Conservation (phyloP, 2,888 invertebrate genomes). For the Drosophila mimetica region DNA sequence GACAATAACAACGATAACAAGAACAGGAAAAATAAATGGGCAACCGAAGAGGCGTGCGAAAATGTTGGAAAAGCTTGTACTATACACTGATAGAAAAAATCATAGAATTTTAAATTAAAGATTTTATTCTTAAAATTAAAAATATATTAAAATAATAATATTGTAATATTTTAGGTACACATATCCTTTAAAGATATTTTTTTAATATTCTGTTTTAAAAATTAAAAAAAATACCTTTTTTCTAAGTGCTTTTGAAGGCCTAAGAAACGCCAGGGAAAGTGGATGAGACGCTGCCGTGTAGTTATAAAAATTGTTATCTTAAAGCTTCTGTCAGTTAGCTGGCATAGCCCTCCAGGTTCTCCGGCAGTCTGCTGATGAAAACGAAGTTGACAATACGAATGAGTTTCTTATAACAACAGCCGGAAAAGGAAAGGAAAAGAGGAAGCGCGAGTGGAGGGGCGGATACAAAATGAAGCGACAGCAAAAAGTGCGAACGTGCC, state of each 20-base stretch:
- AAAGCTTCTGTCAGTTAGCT: constrained; percentile 70
- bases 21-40: constrained; percentile 56
- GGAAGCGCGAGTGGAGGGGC: constrained; percentile 32
- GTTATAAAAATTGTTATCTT: constrained; percentile 76
- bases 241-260: constrained; percentile 10
- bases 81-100: constrained; percentile 6
- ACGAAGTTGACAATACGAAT: constrained; percentile 78
- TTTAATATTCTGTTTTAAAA: too few species aligned
- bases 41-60: constrained; percentile 61
- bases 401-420: constrained; percentile 74
- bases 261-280: not conserved
- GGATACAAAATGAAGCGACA: constrained; percentile 77
- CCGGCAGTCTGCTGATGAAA: constrained; percentile 69
- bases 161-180: too few species aligned
- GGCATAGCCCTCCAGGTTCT: constrained; percentile 25
- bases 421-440: constrained; percentile 25
- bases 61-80: constrained; percentile 46
- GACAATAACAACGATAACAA: constrained; percentile 44
- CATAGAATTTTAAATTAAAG: not conserved
- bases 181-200: too few species aligned
- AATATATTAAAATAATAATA: not conserved
- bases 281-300: constrained; percentile 62
- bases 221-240: not conserved
- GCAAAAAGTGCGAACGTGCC: constrained; percentile 77
- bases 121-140: not conserved